Conservation (phyloP, 2,888 invertebrate species). For the Diarsia brunnea region DNA sequence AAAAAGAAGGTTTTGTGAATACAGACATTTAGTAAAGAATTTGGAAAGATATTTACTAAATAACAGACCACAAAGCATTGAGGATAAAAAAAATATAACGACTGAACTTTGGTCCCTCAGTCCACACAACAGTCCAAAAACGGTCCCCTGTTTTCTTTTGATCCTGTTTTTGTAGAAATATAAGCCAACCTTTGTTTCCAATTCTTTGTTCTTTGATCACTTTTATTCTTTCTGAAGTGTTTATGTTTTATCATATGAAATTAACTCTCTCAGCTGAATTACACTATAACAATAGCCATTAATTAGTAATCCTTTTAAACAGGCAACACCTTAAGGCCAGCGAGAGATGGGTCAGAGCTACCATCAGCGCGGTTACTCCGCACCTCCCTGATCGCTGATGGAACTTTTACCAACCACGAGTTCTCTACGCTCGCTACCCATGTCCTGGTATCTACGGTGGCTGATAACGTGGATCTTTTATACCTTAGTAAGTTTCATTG, state of each 20-base stretch:
- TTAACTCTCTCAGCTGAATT: not conserved
- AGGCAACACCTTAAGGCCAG: conserved; percentile 69
- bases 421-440: conserved; percentile 70
- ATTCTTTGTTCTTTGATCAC: not conserved
- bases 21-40: no score
- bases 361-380: conserved; percentile 72
- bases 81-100: no score
- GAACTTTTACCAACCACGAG: conserved; percentile 64
- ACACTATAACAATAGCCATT: not conserved
- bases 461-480: conserved; percentile 69
- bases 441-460: conserved; percentile 57
- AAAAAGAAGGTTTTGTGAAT: no score
- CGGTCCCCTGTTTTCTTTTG: no score
- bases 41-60: no score
- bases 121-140: no score
- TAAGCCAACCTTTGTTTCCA: not conserved
- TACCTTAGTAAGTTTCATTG: conserved; percentile 63
- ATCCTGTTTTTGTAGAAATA: not conserved
- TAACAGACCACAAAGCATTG: no score
- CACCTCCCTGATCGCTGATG: conserved; percentile 71
- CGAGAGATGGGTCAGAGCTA: conserved; percentile 70
- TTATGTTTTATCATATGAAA: not conserved
- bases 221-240: not conserved
- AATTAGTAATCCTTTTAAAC: not conserved
- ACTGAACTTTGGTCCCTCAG: no score